Conservation (phyloP, 1,140 invertebrate species). For the Parapsyche elsis region DNA sequence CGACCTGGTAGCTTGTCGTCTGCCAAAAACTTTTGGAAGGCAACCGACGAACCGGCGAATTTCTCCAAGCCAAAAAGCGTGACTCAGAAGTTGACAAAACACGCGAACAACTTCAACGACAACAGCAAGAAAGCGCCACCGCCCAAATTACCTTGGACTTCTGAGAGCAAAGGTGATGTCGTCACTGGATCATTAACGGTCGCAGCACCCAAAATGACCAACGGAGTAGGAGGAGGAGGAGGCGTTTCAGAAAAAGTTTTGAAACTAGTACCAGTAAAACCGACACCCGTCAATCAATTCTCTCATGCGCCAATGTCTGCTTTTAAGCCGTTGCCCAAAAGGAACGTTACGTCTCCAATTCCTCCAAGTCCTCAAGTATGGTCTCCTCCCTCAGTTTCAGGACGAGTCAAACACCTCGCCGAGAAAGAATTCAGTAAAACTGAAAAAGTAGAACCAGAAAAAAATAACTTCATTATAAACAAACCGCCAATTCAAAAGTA, state of each 20-base stretch:
- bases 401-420: slow-evolving; percentile 58
- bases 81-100: slow-evolving; percentile 60
- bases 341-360: slow-evolving; percentile 60
- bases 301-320: slow-evolving; percentile 78
- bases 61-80: slow-evolving; percentile 43
- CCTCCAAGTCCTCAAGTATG: slow-evolving; percentile 60
- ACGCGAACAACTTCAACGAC: slow-evolving; percentile 62
- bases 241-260: slow-evolving; percentile 38
- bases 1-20: slow-evolving; percentile 63
- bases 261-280: slow-evolving; percentile 65
- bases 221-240: slow-evolving; percentile 12
- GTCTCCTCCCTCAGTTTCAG: slow-evolving; percentile 64
- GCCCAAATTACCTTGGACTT: slow-evolving; percentile 61
- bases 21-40: slow-evolving; percentile 70
- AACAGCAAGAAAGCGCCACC: slow-evolving; percentile 58
- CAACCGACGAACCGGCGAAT: slow-evolving; percentile 61
- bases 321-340: slow-evolving; percentile 71
- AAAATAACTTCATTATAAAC: slow-evolving; percentile 28
- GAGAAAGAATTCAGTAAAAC: slow-evolving; percentile 36
- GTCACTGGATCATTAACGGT: slow-evolving; percentile 65
- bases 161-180: slow-evolving; percentile 59
- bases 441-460: slow-evolving; percentile 35
- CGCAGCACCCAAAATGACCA: slow-evolving; percentile 57
- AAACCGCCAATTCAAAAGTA: slow-evolving; percentile 46
- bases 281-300: slow-evolving; percentile 74